Percentiles rank a stretch among this genome's conserved stretches.
These are phyloP conservation scores for Mugil cephalus DNA, from an alignment of 2,113 vertebrate genomes.

Conservation along the genomic window DNA sequence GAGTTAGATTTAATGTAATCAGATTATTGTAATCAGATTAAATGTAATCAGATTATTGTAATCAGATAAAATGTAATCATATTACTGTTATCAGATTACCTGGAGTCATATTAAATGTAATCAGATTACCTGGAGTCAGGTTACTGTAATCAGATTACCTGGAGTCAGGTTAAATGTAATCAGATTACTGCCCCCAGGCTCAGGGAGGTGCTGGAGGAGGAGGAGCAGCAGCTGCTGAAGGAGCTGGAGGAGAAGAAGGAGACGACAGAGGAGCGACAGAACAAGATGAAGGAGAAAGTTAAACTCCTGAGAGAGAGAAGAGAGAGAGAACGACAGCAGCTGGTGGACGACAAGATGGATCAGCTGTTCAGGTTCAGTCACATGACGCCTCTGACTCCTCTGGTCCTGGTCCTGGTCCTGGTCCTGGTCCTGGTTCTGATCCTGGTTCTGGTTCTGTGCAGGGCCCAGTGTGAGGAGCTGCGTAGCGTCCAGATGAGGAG, in stretches of 20 bases:
- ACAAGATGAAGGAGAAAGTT: constrained; percentile 84
- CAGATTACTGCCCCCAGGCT: no score
- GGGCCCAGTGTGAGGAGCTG: constrained; percentile 86
- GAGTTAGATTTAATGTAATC: no score
- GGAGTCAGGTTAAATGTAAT: no score
- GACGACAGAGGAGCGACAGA: constrained; percentile 79
- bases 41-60: background rate
- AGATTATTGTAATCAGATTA: no score
- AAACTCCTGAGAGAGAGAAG: constrained; percentile 83
- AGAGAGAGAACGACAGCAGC: constrained; percentile 85
- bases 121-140: constrained; percentile 71
- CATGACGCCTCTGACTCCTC: no score
- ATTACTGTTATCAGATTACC: constrained; percentile 10
- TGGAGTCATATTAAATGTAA: background rate
- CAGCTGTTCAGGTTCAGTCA: constrained; percentile 88
- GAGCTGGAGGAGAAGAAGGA: constrained; percentile 85
- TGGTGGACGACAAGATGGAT: constrained; percentile 88
- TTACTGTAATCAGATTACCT: constrained; percentile 1
- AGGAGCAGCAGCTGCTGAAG: constrained; percentile 84
- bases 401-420: no score
- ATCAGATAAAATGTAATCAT: constrained; percentile 49
- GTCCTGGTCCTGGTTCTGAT: background rate
- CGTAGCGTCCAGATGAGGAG: constrained; percentile 57
- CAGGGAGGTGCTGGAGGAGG: constrained; percentile 84
- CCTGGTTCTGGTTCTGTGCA: constrained; percentile 51